A percentile compares a stretch with the other conserved stretches of the same genome.
Evolutionary conservation across 2,888 invertebrate genomes (phyloP).

Genomic region (Orthonychiurus folsomi): DNA sequence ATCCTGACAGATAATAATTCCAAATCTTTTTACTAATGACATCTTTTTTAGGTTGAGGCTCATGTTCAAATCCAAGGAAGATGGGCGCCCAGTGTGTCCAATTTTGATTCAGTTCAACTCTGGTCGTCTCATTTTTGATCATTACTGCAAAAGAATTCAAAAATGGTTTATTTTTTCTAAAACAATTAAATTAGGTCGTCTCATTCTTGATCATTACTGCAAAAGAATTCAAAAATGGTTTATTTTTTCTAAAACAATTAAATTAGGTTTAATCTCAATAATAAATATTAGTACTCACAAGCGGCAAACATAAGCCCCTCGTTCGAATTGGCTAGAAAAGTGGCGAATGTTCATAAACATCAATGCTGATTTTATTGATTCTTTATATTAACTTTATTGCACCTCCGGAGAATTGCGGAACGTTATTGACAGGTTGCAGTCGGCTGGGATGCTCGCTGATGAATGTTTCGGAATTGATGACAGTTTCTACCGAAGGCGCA

Average conservation of each 20-base stretch:
- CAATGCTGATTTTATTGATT: too few species aligned
- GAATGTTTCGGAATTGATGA: not conserved
- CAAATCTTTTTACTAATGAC: not conserved
- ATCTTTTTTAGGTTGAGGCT: constrained; percentile 7
- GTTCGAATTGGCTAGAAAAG: not conserved
- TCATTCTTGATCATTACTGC: constrained; percentile 29
- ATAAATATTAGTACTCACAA: not conserved
- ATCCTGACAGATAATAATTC: not conserved
- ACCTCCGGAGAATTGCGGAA: too few species aligned
- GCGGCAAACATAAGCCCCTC: constrained; percentile 4
- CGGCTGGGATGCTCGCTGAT: not conserved
- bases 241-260: too few species aligned
- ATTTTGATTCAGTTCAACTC: constrained; percentile 18
- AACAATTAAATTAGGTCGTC: constrained; percentile 19
- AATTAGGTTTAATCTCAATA: too few species aligned
- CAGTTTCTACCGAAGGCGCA: not conserved
- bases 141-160: too few species aligned
- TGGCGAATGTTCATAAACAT: too few species aligned
- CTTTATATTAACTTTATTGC: too few species aligned
- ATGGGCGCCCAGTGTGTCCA: constrained; percentile 25
- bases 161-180: too few species aligned
- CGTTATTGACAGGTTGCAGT: too few species aligned
- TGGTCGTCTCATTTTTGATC: constrained; percentile 24
- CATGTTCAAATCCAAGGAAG: constrained; percentile 26
- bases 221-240: too few species aligned